Percentiles rank a stretch among this genome's conserved stretches.
phyloP scores from a whole-genome alignment of 1,140 invertebrate genomes.

The Berghia stephanieae region DNA sequence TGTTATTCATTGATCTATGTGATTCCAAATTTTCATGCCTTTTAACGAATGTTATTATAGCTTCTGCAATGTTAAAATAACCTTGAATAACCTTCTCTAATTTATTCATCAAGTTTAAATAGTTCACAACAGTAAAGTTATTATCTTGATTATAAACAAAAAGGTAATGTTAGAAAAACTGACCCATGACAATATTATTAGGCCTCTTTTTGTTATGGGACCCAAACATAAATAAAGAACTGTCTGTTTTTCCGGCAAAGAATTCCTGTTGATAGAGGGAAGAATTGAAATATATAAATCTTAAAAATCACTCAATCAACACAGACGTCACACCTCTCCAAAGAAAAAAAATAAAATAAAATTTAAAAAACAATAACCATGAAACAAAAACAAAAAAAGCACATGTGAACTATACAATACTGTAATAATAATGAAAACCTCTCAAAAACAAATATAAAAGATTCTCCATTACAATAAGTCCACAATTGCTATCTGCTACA shows the following conservation, averaged over 20 bases:
- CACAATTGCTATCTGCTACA: too few species aligned
- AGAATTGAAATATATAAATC: constrained; percentile 12
- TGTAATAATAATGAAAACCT: too few species aligned
- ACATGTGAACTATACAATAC: neutral
- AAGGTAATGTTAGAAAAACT: constrained; percentile 28
- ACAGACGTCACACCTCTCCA: too few species aligned
- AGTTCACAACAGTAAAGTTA: too few species aligned
- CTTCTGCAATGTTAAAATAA: too few species aligned
- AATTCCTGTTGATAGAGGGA: constrained; percentile 84
- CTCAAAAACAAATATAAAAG: too few species aligned
- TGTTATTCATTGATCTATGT: too few species aligned
- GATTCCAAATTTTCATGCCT: too few species aligned
- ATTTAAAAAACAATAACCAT: neutral
- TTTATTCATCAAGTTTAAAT: too few species aligned
- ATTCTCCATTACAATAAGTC: too few species aligned
- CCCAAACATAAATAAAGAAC: constrained; percentile 88
- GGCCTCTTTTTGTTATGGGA: constrained; percentile 90
- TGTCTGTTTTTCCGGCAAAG: constrained; percentile 86
- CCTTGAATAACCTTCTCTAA: too few species aligned
- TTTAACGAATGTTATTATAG: too few species aligned
- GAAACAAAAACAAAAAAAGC: neutral
- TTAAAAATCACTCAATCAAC: neutral
- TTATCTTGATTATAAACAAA: neutral
- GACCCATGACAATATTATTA: constrained; percentile 88
- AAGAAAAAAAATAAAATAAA: neutral